Conservation (phyloP, 2,797 vertebrate species). For the Brachyalestes nurse region DNA sequence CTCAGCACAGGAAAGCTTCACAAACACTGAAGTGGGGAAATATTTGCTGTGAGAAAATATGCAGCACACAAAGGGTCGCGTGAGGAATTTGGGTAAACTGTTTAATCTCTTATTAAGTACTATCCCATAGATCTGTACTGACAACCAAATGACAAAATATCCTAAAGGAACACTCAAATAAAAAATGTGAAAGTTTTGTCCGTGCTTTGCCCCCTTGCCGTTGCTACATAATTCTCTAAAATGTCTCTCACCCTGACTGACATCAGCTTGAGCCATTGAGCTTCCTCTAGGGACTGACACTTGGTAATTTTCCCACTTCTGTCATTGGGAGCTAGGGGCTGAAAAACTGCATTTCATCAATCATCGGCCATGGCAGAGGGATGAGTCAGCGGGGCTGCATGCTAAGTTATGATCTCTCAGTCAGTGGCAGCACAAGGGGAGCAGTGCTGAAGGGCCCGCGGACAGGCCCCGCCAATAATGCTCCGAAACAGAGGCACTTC, state of each 20-base stretch:
- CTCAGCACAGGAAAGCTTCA: background rate
- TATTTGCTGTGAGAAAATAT: background rate
- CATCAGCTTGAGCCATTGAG: background rate
- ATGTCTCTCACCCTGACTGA: background rate
- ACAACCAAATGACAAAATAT: too few species aligned
- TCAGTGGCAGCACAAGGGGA: background rate
- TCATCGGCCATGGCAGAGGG: conserved; percentile 52
- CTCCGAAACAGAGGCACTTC: background rate
- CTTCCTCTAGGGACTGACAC: background rate
- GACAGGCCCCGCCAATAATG: background rate
- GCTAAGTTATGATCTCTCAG: background rate
- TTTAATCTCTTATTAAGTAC: background rate
- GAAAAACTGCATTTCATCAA: conserved; percentile 18
- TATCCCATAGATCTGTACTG: background rate
- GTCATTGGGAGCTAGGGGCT: background rate
- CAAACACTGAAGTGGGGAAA: background rate
- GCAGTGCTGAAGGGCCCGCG: background rate
- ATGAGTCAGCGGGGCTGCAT: conserved; percentile 5
- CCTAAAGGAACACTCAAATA: too few species aligned
- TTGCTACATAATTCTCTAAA: background rate
- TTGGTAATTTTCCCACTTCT: conserved; percentile 4
- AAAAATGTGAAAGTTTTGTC: background rate
- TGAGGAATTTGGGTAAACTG: background rate
- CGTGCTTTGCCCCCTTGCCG: background rate
- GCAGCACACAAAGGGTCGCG: background rate